Conservation (phyloP, 2,797 vertebrate genomes). For the Acipenser oxyrinchus region DNA sequence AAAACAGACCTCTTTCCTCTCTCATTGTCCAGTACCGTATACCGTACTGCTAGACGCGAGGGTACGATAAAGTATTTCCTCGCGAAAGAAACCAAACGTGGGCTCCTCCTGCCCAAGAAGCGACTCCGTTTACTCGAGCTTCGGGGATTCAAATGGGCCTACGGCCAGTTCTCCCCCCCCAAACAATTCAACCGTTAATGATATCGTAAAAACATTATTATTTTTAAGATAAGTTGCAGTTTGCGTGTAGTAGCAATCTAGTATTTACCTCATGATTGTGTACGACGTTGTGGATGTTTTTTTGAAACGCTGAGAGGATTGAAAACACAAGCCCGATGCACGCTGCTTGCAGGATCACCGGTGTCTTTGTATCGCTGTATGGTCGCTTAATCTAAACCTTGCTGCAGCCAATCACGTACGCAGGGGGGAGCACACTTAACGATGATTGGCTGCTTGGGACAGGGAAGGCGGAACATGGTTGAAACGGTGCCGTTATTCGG, state of each 20-base stretch:
- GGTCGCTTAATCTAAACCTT: neutral
- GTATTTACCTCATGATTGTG: slow-evolving; percentile 51
- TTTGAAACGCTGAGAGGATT: slow-evolving; percentile 5
- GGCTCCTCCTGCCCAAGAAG: too few species aligned
- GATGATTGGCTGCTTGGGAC: slow-evolving; percentile 5
- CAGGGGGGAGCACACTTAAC: neutral
- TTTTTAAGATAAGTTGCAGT: neutral
- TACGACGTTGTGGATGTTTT: slow-evolving; percentile 62
- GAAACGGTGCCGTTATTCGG: neutral
- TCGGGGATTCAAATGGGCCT: slow-evolving; percentile 16
- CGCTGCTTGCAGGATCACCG: neutral
- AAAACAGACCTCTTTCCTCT: too few species aligned
- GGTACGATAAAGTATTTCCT: too few species aligned
- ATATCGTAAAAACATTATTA: neutral
- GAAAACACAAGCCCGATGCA: neutral
- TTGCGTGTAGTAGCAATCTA: too few species aligned
- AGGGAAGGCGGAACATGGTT: slow-evolving; percentile 10
- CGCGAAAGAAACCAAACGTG: too few species aligned
- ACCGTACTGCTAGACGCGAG: too few species aligned
- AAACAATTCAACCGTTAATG: neutral
- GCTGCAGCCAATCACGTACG: slow-evolving; percentile 14
- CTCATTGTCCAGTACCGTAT: too few species aligned
- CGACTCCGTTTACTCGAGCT: neutral
- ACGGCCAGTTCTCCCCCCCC: neutral
- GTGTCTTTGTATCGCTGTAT: too few species aligned